These are phyloP conservation scores for Podiceps cristatus DNA, from an alignment of 2,113 vertebrate species.

Conservation along the genomic window DNA sequence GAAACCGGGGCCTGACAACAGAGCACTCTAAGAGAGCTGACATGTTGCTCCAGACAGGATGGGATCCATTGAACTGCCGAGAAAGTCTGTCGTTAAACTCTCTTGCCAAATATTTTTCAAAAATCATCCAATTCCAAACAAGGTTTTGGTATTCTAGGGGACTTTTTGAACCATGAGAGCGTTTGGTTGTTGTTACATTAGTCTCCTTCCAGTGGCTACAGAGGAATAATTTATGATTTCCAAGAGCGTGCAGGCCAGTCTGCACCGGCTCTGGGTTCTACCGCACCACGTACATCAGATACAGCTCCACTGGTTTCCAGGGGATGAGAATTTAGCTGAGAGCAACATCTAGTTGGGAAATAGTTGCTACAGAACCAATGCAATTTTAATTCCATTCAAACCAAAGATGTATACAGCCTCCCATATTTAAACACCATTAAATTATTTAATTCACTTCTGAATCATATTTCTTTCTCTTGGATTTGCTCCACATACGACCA, in stretches of 20 bases:
- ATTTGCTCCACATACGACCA: background rate
- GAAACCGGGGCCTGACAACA: background rate
- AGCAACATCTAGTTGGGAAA: background rate
- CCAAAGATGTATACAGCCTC: background rate
- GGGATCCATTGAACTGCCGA: background rate
- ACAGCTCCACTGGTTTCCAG: background rate
- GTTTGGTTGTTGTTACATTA: background rate
- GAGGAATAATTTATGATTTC: background rate
- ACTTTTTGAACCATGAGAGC: background rate
- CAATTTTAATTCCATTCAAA: constrained; percentile 17
- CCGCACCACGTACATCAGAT: background rate
- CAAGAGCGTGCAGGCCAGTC: background rate
- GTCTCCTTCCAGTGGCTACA: background rate
- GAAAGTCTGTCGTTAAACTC: background rate
- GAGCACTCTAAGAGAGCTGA: background rate
- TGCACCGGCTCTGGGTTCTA: background rate
- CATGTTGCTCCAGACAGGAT: background rate
- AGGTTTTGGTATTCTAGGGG: background rate
- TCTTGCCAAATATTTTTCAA: background rate
- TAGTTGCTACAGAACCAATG: background rate
- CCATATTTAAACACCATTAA: background rate
- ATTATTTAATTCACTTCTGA: constrained; percentile 33
- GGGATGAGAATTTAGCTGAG: background rate
- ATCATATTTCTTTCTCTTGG: constrained; percentile 8
- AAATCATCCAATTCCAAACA: background rate